Conservation (phyloP, 2,113 vertebrate species). For the Cairina moschata region DNA sequence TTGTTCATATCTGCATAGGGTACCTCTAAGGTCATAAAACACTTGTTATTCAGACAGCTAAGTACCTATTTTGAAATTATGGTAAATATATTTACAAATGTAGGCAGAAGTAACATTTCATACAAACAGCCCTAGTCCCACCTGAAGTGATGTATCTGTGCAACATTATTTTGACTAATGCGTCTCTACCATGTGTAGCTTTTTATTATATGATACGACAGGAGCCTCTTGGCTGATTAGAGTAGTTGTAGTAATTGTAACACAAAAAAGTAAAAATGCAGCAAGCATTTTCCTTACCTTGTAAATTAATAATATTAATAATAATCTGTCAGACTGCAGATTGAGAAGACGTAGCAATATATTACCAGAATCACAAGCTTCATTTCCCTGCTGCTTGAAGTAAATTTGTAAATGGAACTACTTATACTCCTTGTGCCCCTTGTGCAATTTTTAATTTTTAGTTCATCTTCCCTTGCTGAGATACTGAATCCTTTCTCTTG, state of each 20-base stretch:
- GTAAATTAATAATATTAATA: background rate
- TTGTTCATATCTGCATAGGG: background rate
- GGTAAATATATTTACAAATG: background rate
- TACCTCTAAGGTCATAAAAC: background rate
- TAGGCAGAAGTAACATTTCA: background rate
- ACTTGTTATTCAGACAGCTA: conserved; percentile 3
- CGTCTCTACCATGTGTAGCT: background rate
- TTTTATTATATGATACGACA: background rate
- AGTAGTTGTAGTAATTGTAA: background rate
- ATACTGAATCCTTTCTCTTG: background rate
- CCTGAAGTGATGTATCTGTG: background rate
- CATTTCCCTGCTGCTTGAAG: background rate
- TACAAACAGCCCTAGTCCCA: background rate
- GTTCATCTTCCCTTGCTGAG: background rate
- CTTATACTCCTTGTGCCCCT: background rate
- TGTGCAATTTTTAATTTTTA: background rate
- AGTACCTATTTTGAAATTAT: background rate
- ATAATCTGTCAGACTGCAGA: background rate
- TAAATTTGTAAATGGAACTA: background rate
- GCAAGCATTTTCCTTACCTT: background rate
- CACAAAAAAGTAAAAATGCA: background rate
- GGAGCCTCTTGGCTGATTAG: background rate
- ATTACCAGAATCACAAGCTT: background rate
- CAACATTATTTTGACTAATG: background rate
- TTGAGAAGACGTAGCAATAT: background rate